Evolutionary conservation across 2,113 vertebrate species (phyloP).

Genomic region (Sceloporus undulatus): DNA sequence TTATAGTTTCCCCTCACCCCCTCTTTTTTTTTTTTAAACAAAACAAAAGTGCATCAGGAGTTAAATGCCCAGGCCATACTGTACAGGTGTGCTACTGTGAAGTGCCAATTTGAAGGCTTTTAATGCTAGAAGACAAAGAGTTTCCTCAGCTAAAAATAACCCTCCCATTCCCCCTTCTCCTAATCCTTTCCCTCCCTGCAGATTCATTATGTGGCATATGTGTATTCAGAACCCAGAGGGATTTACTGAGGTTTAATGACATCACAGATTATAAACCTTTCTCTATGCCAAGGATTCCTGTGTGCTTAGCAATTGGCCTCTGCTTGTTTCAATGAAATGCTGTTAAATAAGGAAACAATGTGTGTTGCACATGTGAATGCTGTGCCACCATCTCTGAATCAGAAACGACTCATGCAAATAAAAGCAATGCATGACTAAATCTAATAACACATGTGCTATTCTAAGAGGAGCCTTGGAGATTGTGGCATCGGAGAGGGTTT

Average conservation of each 20-base stretch:
- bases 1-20: neutral
- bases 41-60: conserved; percentile 31
- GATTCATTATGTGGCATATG: conserved; percentile 53
- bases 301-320: conserved; percentile 33
- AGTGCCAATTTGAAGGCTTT: conserved; percentile 62
- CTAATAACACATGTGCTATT: conserved; percentile 30
- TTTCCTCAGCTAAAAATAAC: conserved; percentile 77
- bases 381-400: conserved; percentile 27
- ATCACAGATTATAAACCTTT: conserved; percentile 63
- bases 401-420: conserved; percentile 36
- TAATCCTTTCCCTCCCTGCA: conserved; percentile 68
- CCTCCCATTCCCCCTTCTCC: conserved; percentile 67
- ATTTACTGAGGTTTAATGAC: conserved; percentile 64
- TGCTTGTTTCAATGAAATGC: conserved; percentile 37
- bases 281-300: conserved; percentile 55
- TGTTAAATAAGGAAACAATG: conserved; percentile 29
- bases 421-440: neutral
- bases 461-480: conserved; percentile 58
- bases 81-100: conserved; percentile 67
- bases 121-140: conserved; percentile 71
- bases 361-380: conserved; percentile 31
- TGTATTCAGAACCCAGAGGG: conserved; percentile 45
- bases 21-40: conserved; percentile 13
- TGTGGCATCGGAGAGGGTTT: conserved; percentile 62
- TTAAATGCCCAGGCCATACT: conserved; percentile 52